Evolutionary conservation across 2,797 vertebrate species (phyloP).

Genomic region (Sardinella longiceps): DNA sequence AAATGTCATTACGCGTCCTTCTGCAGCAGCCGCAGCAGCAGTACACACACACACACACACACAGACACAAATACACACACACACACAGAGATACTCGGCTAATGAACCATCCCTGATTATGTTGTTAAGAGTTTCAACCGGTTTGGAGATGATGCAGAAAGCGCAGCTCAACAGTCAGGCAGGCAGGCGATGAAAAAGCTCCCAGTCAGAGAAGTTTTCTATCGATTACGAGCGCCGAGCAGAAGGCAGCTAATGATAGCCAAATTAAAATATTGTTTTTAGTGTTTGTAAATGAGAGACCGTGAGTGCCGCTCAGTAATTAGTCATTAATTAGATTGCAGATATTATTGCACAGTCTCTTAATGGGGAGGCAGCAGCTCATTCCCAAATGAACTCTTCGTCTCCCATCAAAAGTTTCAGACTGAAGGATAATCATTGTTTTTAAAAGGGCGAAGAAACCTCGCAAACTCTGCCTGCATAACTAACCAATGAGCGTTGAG

Average conservation of each 20-base stretch:
- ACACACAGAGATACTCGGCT: conserved; percentile 33
- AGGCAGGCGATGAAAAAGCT: conserved; percentile 17
- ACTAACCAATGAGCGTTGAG: no score
- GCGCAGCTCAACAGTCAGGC: conserved; percentile 33
- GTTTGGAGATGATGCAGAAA: conserved; percentile 35
- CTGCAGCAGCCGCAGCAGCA: background rate
- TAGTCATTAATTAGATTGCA: conserved; percentile 32
- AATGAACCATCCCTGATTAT: conserved; percentile 54
- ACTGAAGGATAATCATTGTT: background rate
- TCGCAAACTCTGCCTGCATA: background rate
- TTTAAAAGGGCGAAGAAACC: background rate
- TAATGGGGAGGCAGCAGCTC: background rate
- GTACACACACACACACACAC: background rate
- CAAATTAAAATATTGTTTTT: conserved; percentile 26
- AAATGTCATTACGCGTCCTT: conserved; percentile 50
- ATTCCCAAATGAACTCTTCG: background rate
- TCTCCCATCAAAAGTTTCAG: background rate
- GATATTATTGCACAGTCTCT: background rate
- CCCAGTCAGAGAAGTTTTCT: conserved; percentile 7
- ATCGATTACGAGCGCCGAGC: background rate
- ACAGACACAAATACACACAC: background rate
- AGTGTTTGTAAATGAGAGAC: conserved; percentile 33
- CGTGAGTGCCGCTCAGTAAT: background rate
- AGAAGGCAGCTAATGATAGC: background rate
- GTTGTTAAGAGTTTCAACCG: conserved; percentile 33